phyloP scores from a whole-genome alignment of 1,140 invertebrate species.

The Drosophila repleta region DNA sequence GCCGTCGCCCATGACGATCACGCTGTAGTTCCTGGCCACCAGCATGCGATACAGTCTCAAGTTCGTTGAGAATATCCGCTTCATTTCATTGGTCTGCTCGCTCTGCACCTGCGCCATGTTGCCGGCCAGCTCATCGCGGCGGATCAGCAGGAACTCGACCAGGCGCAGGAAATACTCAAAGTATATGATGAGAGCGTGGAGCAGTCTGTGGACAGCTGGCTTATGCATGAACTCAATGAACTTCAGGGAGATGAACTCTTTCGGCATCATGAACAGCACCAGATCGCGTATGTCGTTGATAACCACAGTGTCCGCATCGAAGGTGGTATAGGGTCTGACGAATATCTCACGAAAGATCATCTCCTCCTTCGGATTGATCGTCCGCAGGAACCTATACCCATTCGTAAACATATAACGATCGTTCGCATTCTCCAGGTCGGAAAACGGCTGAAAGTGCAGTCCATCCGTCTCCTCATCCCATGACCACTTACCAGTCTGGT shows the following conservation, averaged over 20 bases:
- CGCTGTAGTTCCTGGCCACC: not conserved
- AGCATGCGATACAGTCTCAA: not conserved
- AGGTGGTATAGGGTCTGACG: not conserved
- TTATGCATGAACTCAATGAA: not conserved
- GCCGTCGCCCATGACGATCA: not conserved
- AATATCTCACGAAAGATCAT: constrained; percentile 1
- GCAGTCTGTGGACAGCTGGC: constrained; percentile 3
- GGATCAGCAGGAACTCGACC: constrained; percentile 1
- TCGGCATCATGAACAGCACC: constrained; percentile 4
- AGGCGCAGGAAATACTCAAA: not conserved
- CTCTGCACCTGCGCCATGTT: not conserved
- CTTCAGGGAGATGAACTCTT: not conserved
- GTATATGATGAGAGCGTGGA: not conserved
- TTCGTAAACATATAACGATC: not conserved
- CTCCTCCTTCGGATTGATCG: constrained; percentile 2
- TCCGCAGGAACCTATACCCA: constrained; percentile 4
- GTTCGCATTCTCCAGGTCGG: not conserved
- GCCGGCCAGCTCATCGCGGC: not conserved
- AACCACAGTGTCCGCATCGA: constrained; percentile 1
- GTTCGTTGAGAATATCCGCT: not conserved
- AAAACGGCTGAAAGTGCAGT: not conserved
- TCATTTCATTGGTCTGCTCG: constrained; percentile 4
- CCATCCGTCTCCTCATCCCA: not conserved
- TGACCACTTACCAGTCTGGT: not conserved
- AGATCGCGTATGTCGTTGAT: not conserved